A percentile compares a stretch with the other conserved stretches of the same genome.
Conservation (phyloP, 2,113 vertebrate species). For the Dromaius novaehollandiae region DNA sequence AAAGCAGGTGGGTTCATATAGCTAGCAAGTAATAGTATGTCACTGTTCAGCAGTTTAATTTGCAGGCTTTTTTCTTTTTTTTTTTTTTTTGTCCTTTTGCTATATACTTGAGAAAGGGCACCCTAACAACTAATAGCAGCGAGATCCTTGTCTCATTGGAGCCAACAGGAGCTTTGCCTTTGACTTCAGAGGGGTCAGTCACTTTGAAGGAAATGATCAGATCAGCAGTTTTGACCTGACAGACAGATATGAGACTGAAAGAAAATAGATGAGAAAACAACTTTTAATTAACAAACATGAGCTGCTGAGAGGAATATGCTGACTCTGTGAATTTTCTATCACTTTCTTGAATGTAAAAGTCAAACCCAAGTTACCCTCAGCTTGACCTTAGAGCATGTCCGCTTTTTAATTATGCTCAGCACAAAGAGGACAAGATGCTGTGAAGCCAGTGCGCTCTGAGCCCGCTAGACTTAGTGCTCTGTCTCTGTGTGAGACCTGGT, state of each 20-base stretch:
- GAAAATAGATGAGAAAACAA: slow-evolving; percentile 56
- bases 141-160: neutral
- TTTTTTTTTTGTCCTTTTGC: neutral
- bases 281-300: slow-evolving; percentile 64
- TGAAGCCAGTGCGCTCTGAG: neutral
- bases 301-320: neutral
- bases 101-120: neutral
- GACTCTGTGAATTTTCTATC: accelerated
- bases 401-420: neutral
- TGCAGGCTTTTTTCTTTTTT: neutral
- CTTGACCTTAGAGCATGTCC: neutral
- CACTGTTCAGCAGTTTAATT: neutral
- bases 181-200: neutral
- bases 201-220: slow-evolving; percentile 23
- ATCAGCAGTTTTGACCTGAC: slow-evolving; percentile 40
- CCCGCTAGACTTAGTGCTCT: neutral
- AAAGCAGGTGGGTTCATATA: neutral
- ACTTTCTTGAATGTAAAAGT: neutral
- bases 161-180: neutral
- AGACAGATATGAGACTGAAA: slow-evolving; percentile 16
- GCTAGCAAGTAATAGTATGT: neutral
- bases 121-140: neutral
- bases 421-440: neutral
- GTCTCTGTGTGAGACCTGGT: neutral
- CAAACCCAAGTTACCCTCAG: neutral